Conservation (phyloP, 2,797 vertebrate genomes). For the Microctenopoma steveboyesi region DNA sequence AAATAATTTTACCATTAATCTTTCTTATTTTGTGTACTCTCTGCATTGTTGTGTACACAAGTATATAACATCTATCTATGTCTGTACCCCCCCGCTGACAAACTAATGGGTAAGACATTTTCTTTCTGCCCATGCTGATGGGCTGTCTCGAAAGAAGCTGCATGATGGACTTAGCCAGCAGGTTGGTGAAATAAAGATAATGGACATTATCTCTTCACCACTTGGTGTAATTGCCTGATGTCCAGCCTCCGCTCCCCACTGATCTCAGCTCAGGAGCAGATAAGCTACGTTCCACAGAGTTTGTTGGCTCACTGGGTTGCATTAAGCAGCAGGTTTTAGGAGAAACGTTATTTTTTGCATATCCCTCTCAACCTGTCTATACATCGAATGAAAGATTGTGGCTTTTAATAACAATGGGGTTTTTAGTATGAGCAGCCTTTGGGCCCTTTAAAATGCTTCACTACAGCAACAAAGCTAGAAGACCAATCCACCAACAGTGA, state of each 20-base stretch:
- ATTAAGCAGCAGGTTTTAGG: constrained; percentile 20
- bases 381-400: constrained; percentile 14
- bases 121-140: constrained; percentile 36
- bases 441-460: constrained; percentile 18
- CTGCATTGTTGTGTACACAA: no score
- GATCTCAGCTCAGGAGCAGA: constrained; percentile 21
- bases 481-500: constrained; percentile 4
- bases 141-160: constrained; percentile 48
- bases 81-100: constrained; percentile 44
- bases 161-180: constrained; percentile 39
- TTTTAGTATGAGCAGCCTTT: constrained; percentile 18
- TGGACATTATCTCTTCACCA: constrained; percentile 63
- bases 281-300: constrained; percentile 18
- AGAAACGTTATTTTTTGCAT: constrained; percentile 17
- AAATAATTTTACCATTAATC: no score
- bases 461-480: constrained; percentile 25
- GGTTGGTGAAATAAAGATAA: constrained; percentile 70
- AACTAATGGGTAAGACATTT: constrained; percentile 60
- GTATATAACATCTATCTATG: constrained; percentile 8
- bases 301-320: constrained; percentile 5
- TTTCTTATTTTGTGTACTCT: no score
- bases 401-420: constrained; percentile 3
- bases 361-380: not conserved
- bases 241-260: constrained; percentile 37
- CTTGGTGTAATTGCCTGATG: constrained; percentile 64